Conservation (phyloP, 2,888 invertebrate species). For the Panopea generosa region DNA sequence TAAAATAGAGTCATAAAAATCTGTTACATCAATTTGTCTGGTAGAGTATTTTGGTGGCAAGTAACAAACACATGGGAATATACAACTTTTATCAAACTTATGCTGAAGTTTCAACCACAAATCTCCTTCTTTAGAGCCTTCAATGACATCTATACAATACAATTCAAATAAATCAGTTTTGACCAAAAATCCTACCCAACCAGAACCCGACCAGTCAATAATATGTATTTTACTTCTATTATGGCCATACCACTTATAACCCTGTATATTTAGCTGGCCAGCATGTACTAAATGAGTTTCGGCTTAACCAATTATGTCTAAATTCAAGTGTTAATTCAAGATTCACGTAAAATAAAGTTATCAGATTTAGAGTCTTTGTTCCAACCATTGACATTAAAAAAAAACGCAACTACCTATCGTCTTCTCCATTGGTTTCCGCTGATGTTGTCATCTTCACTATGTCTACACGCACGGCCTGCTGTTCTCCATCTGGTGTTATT, state of each 20-base stretch:
- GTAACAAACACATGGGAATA: slow-evolving; percentile 41
- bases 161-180: slow-evolving; percentile 6
- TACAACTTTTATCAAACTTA: slow-evolving; percentile 1
- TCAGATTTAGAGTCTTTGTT: background rate
- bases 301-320: slow-evolving; percentile 34
- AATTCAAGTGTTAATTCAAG: slow-evolving; percentile 5
- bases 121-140: slow-evolving; percentile 12
- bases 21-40: slow-evolving; percentile 15
- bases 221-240: slow-evolving; percentile 33
- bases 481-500: too few species aligned
- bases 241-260: slow-evolving; percentile 39
- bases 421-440: too few species aligned
- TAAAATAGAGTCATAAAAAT: slow-evolving; percentile 29
- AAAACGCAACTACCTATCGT: too few species aligned
- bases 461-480: too few species aligned
- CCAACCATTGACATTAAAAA: slow-evolving; percentile 15
- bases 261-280: slow-evolving; percentile 8
- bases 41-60: slow-evolving; percentile 33
- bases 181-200: slow-evolving; percentile 40
- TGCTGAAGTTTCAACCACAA: slow-evolving; percentile 23
- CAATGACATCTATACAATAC: slow-evolving; percentile 10
- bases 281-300: slow-evolving; percentile 24
- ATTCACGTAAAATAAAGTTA: slow-evolving; percentile 4
- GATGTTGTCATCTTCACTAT: too few species aligned
- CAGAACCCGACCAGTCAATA: slow-evolving; percentile 27